phyloP scores from a whole-genome alignment of 2,888 invertebrate species.

The Dorcus hopei region DNA sequence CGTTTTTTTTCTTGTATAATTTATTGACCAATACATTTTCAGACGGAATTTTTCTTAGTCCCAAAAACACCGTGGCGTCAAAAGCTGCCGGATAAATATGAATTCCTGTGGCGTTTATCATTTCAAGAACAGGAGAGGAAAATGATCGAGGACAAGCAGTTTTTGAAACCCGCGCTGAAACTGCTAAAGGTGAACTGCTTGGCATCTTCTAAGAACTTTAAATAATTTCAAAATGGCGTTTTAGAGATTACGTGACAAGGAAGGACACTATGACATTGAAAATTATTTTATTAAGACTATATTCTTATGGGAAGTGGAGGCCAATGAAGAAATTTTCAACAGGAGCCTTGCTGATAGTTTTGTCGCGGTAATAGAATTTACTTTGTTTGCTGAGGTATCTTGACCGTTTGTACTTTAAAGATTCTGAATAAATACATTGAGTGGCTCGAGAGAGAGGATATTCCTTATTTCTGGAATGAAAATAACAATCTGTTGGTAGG shows the following conservation, averaged over 20 bases:
- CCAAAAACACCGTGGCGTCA: conserved; percentile 51
- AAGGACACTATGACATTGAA: conserved; percentile 48
- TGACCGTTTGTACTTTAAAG: conserved; percentile 36
- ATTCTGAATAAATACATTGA: conserved; percentile 48
- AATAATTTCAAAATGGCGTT: conserved; percentile 19
- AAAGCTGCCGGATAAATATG: background rate
- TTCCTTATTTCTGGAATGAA: conserved; percentile 54
- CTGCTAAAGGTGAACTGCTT: conserved; percentile 41
- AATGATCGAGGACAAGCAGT: conserved; percentile 49
- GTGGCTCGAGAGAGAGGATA: conserved; percentile 38
- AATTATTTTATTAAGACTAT: conserved; percentile 59
- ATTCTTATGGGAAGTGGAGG: conserved; percentile 49
- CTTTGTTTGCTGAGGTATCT: background rate
- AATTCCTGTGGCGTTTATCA: conserved; percentile 55
- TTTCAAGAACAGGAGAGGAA: conserved; percentile 57
- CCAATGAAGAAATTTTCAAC: conserved; percentile 25
- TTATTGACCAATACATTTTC: conserved; percentile 25
- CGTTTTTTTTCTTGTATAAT: background rate
- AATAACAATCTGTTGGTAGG: conserved; percentile 49
- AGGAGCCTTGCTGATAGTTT: conserved; percentile 31
- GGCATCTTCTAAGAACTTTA: conserved; percentile 8
- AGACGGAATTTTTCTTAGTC: conserved; percentile 50
- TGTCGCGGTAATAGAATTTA: conserved; percentile 34
- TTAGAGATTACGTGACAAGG: conserved; percentile 53
- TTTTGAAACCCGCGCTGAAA: conserved; percentile 51